Evolutionary conservation across 2,797 vertebrate species (phyloP).

Genomic region (Pseudomugil tenellus): DNA sequence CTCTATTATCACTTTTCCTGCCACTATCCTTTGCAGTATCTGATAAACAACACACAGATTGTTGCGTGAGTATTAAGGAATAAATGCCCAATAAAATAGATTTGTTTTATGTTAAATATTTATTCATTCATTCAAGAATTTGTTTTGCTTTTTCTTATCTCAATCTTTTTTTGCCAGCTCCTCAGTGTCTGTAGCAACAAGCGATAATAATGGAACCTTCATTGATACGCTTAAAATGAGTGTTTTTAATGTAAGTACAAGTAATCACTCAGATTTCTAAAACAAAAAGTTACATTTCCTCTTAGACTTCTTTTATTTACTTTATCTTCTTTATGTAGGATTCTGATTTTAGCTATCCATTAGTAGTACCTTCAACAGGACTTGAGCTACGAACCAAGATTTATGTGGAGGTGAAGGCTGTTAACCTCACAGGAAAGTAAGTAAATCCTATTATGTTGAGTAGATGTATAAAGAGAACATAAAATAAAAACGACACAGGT

Average conservation of each 20-base stretch:
- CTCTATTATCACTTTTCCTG: constrained; percentile 86
- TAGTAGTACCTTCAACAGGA: constrained; percentile 72
- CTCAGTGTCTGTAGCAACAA: constrained; percentile 83
- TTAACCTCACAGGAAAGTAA: constrained; percentile 85
- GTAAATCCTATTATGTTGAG: constrained; percentile 24
- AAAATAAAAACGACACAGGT: background rate
- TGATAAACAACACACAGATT: constrained; percentile 84
- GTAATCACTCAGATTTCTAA: background rate
- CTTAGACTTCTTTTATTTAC: background rate
- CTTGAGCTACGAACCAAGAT: constrained; percentile 72
- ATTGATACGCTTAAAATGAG: constrained; percentile 80
- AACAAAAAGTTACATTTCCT: background rate
- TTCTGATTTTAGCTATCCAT: constrained; percentile 50
- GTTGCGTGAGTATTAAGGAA: constrained; percentile 74
- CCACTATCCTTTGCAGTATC: constrained; percentile 83
- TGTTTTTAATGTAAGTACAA: constrained; percentile 80
- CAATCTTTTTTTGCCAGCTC: constrained; percentile 66
- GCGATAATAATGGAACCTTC: constrained; percentile 83
- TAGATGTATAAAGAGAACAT: too few species aligned
- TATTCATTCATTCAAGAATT: background rate
- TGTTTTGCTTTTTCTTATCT: background rate
- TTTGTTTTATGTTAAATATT: background rate
- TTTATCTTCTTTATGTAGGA: constrained; percentile 60
- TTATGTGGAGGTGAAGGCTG: constrained; percentile 80
- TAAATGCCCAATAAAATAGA: background rate